Evolutionary conservation across 2,113 vertebrate genomes (phyloP), one percentile per base, ranked within the genome.

Genomic region (Sigmodon hispidus): DNA sequence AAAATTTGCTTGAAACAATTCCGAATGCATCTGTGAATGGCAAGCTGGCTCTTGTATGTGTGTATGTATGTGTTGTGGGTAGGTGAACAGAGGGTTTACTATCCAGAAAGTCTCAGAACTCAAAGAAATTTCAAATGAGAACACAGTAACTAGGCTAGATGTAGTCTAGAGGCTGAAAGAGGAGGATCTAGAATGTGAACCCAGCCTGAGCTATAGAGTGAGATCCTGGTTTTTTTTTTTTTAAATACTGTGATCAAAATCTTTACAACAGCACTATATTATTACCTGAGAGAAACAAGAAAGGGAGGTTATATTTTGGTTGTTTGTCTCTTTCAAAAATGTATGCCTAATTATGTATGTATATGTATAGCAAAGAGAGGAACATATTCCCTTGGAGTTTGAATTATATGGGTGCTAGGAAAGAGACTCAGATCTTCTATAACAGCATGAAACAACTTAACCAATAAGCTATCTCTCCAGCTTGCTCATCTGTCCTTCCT

Each of bases 1-100:
- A 29, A 10, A 91, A 92, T 92, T 89, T 94, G 48, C 72, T 94
- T 55, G 43, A 88, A 34, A 88, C 1, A 73, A 79, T 89, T 95
- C 65, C 94, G 72, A 95, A 40, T 55, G 89, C 34, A 57, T 83
- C 61, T 61, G 16, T 36, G 50, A 94, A 87, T 79, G 50, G 10
- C 26, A 79, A 72, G 79, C 57, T 90, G 4, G 2, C 59, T 95
- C 26, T 40, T 70, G 15, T 55, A 9, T 43, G 17, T 55, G 16
- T 43, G 17, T 83, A 43, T 61, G 43, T 31, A 43, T 61, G 57
- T 61, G 34, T 29, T 55, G 31, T 7, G 7, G 22, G 16, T 13
- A 31, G 70, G 43, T 63, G 40, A 9, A 73, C 10, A 87, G 67
- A 91, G 81, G 43, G 77, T 11, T 88, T 80, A 72, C 69, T 90